Base-by-base conservation (phyloP, 1,140 invertebrate genomes). In the Pseudomyrmex sp. region DNA sequence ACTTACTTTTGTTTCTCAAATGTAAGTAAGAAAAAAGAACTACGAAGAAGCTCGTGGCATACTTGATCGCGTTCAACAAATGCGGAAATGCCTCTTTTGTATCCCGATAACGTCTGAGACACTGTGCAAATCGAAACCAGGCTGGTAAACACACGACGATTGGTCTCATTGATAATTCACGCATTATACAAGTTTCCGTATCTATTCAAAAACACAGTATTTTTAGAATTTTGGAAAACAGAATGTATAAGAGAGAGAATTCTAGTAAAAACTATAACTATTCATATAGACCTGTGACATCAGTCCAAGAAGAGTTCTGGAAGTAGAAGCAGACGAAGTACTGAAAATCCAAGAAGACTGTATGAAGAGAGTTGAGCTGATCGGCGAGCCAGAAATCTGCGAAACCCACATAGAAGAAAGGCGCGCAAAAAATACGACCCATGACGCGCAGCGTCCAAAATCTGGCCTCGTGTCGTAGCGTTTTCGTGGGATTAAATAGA, bases 371-470 rank as follows among this genome's bases (percentile, higher is more conserved):
- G 91, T 97, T 98, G 46, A 99, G 95, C 92, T 99, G 98, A 95
- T 99, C 98, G 74, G 97, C 98, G 76, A 99, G 95, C 98, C 98
- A 99, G 95, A 99, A 99, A 94, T 99, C 98, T 72, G 98, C 97
- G 92, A 99, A 99, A 13, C 96, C 96, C 15, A 99, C 98, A 90
- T 97, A 96, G 85, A 97, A 97, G 91, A 98, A 97, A 10, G 98
- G 98, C 1, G 98, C 97, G 5, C 95, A 95, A 76, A 98, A 91
- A 82, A 98, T 96, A 20, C 97, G 95, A 65, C 96, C 95, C 89
- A 94, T 59, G 23, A 95, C 91, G 63, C 90, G 90, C 5, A 95
- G 74, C 0, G 93, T 86, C 96, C 96, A 96, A 85, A 96, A 96
- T 26, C 96, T 94, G 0, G 98, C 97, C 88, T 97, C 97, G 90